Evolutionary conservation across 2,797 vertebrate species (phyloP).

Genomic region (Intellagama lesueurii): DNA sequence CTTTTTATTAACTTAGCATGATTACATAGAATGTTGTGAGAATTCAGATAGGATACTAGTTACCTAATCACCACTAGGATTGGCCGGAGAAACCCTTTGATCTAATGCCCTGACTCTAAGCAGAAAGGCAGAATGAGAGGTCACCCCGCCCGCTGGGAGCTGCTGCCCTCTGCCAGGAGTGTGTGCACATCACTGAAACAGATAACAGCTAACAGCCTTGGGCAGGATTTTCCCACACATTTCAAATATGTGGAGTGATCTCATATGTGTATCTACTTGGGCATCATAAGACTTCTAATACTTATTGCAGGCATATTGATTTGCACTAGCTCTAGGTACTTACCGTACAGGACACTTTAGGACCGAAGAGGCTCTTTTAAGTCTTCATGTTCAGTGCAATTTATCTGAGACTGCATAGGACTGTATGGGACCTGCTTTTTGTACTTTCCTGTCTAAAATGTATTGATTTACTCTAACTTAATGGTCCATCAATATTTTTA

Average conservation of each 20-base stretch:
- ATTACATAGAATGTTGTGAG: too few species aligned
- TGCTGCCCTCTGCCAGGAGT: too few species aligned
- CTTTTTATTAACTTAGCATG: too few species aligned
- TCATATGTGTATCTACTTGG: not conserved
- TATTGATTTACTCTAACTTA: slow-evolving; percentile 20
- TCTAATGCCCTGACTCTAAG: too few species aligned
- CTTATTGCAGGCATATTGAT: slow-evolving; percentile 25
- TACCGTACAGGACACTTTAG: slow-evolving; percentile 11
- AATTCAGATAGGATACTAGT: too few species aligned
- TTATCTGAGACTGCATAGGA: not conserved
- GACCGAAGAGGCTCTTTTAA: not conserved
- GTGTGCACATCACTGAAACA: too few species aligned
- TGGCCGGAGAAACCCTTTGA: too few species aligned
- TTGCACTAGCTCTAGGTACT: slow-evolving; percentile 7
- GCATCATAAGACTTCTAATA: not conserved
- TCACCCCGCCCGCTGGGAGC: too few species aligned
- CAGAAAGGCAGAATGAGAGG: too few species aligned
- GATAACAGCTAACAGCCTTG: too few species aligned
- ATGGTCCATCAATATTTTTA: not conserved
- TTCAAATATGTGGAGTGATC: not conserved
- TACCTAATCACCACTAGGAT: too few species aligned
- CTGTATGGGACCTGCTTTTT: slow-evolving; percentile 7
- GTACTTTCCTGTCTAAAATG: slow-evolving; percentile 2
- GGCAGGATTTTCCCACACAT: too few species aligned
- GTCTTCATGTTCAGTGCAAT: slow-evolving; percentile 19